Base-by-base conservation (phyloP, 2,113 vertebrate species). In the Nothobranchius furzeri region DNA sequence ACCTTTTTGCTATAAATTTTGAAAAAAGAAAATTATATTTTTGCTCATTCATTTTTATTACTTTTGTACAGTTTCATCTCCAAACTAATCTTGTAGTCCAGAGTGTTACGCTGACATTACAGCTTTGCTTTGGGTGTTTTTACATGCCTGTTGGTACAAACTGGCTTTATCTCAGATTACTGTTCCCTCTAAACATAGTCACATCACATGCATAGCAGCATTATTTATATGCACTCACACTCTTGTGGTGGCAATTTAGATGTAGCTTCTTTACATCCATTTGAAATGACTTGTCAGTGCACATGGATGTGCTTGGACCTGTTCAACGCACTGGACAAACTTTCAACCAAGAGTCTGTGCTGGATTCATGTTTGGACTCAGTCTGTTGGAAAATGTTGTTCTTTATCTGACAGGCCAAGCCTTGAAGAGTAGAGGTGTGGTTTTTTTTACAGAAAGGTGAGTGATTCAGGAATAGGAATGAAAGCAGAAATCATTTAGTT, bases 231-330 rank as follows among this genome's bases (percentile, higher is more conserved):
- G 13, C 47, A 55, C 30, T 55, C 2, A 53, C n/a, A 53, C n/a
- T 40, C 7, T 63, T 42, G 63, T 63, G 46, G 12, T 40, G 54
- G 10, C 17, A 56, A 7, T 73, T 25, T 70, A 60, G 20, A 73
- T 11, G 13, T 8, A 62, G 15, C 20, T 59, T 45, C 12, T n/a
- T 14, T 15, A 54, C 15, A 30, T 30, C 30, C 30, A 30, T 30
- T 30, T 30, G 30, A 30, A 30, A 30, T 30, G 30, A 30, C 30
- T 30, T 30, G 30, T 30, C 30, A 30, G 30, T 46, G 49, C 36
- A 61, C 37, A 53, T 0, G 43, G 52, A 20, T 73, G 55, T 75
- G 76, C 12, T 35, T 36, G 20, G 73, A 70, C 80, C 60, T 62
- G 72, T 40, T 9, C 8, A 40, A 54, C 43, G 63, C 43, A 37